Evolutionary conservation across 2,797 vertebrate species (phyloP).

Genomic region (Eospalax fontanierii): DNA sequence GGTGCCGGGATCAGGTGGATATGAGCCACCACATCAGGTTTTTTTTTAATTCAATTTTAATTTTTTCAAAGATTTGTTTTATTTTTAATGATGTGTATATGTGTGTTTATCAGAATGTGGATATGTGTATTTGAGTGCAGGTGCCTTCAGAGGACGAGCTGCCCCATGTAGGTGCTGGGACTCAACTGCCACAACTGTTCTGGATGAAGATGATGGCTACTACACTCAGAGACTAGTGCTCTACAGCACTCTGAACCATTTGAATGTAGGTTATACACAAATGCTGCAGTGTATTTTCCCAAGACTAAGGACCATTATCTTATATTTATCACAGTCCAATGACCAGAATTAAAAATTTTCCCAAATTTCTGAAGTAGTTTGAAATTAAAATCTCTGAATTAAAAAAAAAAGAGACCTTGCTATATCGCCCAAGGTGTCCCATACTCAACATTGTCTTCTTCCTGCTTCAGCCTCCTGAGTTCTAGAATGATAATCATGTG

Average conservation of each 20-base stretch:
- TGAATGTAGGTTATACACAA: not conserved
- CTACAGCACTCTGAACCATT: not conserved
- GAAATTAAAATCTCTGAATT: not conserved
- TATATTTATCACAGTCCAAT: not conserved
- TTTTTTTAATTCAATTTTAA: too few relatives aligned
- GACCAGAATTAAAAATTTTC: not conserved
- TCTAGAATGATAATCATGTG: not conserved
- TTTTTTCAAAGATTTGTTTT: too few relatives aligned
- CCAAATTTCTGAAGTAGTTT: conserved; percentile 4
- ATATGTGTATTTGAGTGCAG: too few relatives aligned
- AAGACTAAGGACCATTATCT: not conserved
- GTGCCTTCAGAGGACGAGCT: too few relatives aligned
- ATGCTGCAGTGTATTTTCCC: not conserved
- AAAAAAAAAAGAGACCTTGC: not conserved
- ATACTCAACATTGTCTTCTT: not conserved
- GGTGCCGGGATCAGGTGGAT: too few relatives aligned
- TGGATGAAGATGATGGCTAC: too few relatives aligned
- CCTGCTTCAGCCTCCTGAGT: not conserved
- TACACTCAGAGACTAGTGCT: not conserved
- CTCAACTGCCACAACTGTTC: not conserved
- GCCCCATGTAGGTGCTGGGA: too few relatives aligned
- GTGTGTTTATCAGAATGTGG: too few relatives aligned
- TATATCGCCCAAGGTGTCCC: not conserved
- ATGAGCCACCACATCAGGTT: too few relatives aligned
- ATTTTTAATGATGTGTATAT: too few relatives aligned